Evolutionary conservation across 1,140 invertebrate genomes (phyloP), one percentile per base, ranked within the genome.

Genomic region (Leptoteleia sp.): DNA sequence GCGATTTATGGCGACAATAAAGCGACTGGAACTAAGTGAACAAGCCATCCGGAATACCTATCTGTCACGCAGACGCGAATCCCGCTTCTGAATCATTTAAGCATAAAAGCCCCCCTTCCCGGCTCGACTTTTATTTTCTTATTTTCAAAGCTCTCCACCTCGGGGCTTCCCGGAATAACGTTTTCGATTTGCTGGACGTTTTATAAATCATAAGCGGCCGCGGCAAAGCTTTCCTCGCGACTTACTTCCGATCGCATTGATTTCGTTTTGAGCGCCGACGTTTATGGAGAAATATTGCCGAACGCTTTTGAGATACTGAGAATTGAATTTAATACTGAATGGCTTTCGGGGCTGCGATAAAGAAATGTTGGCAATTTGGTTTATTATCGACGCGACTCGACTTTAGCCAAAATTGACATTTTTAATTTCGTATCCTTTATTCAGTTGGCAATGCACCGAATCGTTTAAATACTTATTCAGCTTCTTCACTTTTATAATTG

Each of bases 1-100:
- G 50, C 65, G 54, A 77, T 77, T 77, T 77, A 77, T 71, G 61
- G 61, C 35, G 52, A 61, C 75, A 77, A 71, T 77, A 77, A 71
- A 71, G 54, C 33, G 62, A 65, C 65, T 67, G 67, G 67, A 77
- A 77, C 57, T 61, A n/a, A 64, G 50, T 12, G 65, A 65, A 68
- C 64, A 59, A 77, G 71, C 65, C 75, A 71, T 65, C 75, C 67
- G 59, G 52, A 77, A 70, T 65, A 40, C 8, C 52, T 77, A 61
- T 71, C 40, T 62, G 42, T 77, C 67, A 52, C 15, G 43, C 55
- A 50, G 42, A 35, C 42, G 16, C 50, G 12, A 57, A 15, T 57
- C 57, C 12, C 17, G 19, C 35, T 67, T 42, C 52, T 68, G 55
- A 68, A 76, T 76, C 62, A 68, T 62, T 67, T 65, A 33, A 54